Percentiles rank a stretch among this genome's conserved stretches.
phyloP scores from a whole-genome alignment of 2,888 invertebrate species.

The Vanessa cardui region DNA sequence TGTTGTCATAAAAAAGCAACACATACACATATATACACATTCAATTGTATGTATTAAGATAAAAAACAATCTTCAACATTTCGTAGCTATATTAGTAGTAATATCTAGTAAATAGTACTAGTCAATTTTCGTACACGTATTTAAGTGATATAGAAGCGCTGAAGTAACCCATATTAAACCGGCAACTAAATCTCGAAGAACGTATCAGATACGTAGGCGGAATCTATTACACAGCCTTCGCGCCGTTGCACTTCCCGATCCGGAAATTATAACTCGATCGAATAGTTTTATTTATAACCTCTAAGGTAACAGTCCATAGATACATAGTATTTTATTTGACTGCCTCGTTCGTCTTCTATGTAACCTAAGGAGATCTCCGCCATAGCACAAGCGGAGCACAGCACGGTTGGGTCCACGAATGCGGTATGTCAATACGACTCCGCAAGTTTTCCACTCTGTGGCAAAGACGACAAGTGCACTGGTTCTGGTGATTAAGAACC shows the following conservation, averaged over 20 bases:
- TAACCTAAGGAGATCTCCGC: no score
- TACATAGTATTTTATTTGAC: no score
- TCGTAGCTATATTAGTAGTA: neutral
- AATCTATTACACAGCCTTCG: constrained; percentile 12
- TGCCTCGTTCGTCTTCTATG: no score
- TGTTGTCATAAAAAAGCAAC: no score
- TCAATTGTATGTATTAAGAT: no score
- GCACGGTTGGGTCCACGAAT: no score
- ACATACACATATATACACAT: no score
- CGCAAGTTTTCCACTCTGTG: no score
- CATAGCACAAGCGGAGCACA: no score
- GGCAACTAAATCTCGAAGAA: neutral
- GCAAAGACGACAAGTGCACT: no score
- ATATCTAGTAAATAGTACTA: neutral
- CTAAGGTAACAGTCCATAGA: neutral
- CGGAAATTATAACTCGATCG: constrained; percentile 23
- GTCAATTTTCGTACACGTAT: neutral
- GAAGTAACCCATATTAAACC: neutral
- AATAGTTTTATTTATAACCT: constrained; percentile 6
- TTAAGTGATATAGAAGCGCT: neutral
- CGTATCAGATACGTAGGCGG: constrained; percentile 6
- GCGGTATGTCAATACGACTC: no score
- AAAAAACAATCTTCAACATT: neutral
- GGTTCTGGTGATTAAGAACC: no score
- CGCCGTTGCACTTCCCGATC: constrained; percentile 9